Percentiles rank a stretch among this genome's conserved stretches.
These are phyloP conservation scores for Pectinophora gossypiella DNA, from an alignment of 1,140 invertebrate species.

Conservation along the genomic window DNA sequence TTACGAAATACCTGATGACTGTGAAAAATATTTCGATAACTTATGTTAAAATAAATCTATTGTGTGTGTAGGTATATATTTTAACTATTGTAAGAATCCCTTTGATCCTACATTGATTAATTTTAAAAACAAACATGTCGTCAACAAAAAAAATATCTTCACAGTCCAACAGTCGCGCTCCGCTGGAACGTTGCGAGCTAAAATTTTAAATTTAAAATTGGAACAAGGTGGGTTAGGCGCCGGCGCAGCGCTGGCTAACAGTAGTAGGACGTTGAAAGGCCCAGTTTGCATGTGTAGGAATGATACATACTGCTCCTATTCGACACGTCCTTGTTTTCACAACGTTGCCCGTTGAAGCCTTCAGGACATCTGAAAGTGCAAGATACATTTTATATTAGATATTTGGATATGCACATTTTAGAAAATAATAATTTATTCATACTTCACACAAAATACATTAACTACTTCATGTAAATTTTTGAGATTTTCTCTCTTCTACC, in stretches of 20 bases:
- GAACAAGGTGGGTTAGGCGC: conserved; percentile 51
- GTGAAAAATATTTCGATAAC: conserved; percentile 8
- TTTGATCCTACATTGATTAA: background rate
- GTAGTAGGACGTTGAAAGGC: conserved; percentile 72
- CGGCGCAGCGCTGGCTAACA: conserved; percentile 53
- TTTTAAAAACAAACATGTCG: background rate
- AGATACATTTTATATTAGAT: no score
- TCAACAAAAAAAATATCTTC: conserved; percentile 12
- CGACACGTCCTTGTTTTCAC: conserved; percentile 85
- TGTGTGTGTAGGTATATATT: background rate
- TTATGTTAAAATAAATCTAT: background rate
- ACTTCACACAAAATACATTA: no score
- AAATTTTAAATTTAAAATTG: conserved; percentile 43
- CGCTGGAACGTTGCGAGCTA: conserved; percentile 23
- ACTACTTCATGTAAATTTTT: no score
- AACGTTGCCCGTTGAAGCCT: conserved; percentile 87
- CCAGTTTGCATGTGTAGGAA: conserved; percentile 75
- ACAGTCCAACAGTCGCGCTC: conserved; percentile 20
- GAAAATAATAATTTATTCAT: no score
- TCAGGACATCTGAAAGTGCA: conserved; percentile 85
- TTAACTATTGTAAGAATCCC: background rate
- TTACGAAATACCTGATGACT: background rate
- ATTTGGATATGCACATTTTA: no score
- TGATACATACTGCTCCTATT: conserved; percentile 75
- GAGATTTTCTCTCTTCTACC: no score